phyloP scores from a whole-genome alignment of 2,888 invertebrate genomes.

The Achlya flavicornis region DNA sequence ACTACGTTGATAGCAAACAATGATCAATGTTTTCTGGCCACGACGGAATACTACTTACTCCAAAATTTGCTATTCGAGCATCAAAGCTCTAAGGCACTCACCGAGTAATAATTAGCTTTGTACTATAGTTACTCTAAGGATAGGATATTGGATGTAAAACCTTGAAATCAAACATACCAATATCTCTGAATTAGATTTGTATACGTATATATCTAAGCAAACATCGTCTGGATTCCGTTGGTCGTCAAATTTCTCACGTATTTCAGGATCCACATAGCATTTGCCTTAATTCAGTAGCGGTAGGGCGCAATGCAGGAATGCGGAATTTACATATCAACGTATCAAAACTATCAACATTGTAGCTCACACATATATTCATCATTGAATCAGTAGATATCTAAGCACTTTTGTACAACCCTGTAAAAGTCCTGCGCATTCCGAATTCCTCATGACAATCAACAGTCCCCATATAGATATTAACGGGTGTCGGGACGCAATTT shows the following conservation, averaged over 20 bases:
- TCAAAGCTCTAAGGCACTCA: background rate
- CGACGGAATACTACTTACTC: background rate
- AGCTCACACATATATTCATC: background rate
- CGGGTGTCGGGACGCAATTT: conserved; percentile 20
- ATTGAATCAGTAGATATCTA: background rate
- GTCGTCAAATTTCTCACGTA: background rate
- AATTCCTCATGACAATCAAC: background rate
- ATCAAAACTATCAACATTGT: too few species aligned
- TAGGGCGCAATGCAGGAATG: background rate
- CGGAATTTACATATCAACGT: background rate
- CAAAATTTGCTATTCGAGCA: background rate
- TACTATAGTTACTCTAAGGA: background rate
- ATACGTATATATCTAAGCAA: background rate
- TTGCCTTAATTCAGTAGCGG: background rate
- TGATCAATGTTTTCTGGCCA: background rate
- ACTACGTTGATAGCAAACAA: background rate
- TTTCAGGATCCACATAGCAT: background rate
- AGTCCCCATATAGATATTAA: background rate
- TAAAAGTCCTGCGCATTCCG: background rate
- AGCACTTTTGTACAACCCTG: background rate
- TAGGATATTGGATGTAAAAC: background rate
- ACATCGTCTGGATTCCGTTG: background rate
- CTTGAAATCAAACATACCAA: background rate
- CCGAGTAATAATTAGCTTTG: background rate
- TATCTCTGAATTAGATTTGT: background rate